Evolutionary conservation across 2,113 vertebrate genomes (phyloP).

Genomic region (Illadopsis cleaveri): DNA sequence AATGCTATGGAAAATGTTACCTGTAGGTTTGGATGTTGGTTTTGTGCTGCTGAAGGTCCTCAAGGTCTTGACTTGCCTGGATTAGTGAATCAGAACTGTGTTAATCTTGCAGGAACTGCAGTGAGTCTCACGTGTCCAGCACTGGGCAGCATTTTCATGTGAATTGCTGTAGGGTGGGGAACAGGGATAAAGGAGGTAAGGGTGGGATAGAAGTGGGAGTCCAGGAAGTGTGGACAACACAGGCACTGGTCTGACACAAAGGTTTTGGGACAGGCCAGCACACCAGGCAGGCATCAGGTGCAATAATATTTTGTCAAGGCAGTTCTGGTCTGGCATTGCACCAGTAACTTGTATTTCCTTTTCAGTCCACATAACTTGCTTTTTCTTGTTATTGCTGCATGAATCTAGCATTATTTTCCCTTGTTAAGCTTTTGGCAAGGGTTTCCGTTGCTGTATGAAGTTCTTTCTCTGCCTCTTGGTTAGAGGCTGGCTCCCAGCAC

Average conservation of each 20-base stretch:
- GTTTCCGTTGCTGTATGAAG: neutral
- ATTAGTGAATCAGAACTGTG: neutral
- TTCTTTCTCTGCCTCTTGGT: neutral
- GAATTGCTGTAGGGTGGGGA: neutral
- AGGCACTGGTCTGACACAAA: neutral
- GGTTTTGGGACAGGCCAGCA: neutral
- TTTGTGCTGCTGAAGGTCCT: neutral
- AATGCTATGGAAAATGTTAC: neutral
- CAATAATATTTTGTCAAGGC: neutral
- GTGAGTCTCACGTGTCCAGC: rapidly evolving
- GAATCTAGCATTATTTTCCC: neutral
- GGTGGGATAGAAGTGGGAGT: neutral
- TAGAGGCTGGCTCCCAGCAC: neutral
- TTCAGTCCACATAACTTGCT: neutral
- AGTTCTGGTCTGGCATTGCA: neutral
- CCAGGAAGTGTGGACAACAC: rapidly evolving
- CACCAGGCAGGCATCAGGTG: neutral
- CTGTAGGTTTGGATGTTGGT: neutral
- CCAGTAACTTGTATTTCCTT: neutral
- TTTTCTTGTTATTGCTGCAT: neutral
- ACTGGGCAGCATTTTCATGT: rapidly evolving
- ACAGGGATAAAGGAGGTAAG: neutral
- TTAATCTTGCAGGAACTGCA: neutral
- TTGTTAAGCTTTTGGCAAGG: neutral
- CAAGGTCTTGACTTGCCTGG: neutral